These are phyloP conservation scores for Arizona elegans DNA, from an alignment of 2,113 vertebrate genomes.

Conservation along the genomic window DNA sequence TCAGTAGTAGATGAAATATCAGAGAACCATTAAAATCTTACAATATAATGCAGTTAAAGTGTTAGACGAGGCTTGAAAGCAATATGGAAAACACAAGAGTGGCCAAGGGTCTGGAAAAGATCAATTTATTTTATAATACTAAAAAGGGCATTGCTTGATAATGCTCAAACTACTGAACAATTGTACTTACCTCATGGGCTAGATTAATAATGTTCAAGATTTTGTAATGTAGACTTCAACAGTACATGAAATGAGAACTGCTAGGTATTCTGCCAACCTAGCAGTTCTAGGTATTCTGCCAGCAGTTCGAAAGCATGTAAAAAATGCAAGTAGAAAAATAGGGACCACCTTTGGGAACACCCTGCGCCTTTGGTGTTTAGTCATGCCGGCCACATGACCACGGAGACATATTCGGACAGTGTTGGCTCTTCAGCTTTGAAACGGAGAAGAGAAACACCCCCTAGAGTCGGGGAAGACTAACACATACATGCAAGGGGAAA, in stretches of 20 bases:
- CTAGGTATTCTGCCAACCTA: neutral
- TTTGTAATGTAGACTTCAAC: neutral
- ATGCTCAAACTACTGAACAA: neutral
- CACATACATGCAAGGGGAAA: too few species aligned
- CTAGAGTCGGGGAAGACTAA: too few species aligned
- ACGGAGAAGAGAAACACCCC: too few species aligned
- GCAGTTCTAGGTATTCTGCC: too few species aligned
- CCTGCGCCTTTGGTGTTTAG: too few species aligned
- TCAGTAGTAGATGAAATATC: too few species aligned
- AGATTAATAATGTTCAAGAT: neutral
- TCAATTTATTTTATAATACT: neutral
- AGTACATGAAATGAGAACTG: neutral
- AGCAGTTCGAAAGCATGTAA: too few species aligned
- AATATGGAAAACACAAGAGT: neutral
- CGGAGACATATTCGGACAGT: too few species aligned
- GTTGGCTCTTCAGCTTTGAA: too few species aligned
- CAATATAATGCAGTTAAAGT: neutral
- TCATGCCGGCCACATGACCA: too few species aligned
- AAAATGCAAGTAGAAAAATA: too few species aligned
- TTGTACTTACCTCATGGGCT: neutral
- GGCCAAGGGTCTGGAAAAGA: neutral
- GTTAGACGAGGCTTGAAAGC: neutral
- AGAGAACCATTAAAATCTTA: neutral
- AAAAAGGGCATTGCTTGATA: neutral
- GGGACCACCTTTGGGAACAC: too few species aligned